Evolutionary conservation across 2,797 vertebrate species (phyloP).

Genomic region (Smutsia gigantea): DNA sequence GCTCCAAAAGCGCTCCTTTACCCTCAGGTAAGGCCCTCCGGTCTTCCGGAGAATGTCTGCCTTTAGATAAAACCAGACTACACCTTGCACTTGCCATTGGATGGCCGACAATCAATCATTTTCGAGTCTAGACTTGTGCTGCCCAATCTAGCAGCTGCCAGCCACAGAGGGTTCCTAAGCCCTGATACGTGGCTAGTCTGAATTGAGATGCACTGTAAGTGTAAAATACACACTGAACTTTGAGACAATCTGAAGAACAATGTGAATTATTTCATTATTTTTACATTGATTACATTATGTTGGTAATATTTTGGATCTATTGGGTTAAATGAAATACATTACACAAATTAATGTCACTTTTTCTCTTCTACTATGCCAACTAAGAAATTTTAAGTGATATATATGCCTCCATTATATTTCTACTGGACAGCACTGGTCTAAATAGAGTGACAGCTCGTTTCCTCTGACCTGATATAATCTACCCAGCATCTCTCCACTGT

Average conservation of each 20-base stretch:
- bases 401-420: background rate
- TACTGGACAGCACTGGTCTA: background rate
- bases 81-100: background rate
- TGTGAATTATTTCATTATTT: background rate
- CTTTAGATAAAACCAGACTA: slow-evolving; percentile 2
- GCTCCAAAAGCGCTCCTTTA: background rate
- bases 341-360: background rate
- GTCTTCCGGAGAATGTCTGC: background rate
- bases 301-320: background rate
- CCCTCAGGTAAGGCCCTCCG: background rate
- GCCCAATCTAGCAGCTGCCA: background rate
- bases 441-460: background rate
- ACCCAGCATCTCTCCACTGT: background rate
- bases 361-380: background rate
- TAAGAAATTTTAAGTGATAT: background rate
- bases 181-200: background rate
- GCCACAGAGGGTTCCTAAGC: accelerated
- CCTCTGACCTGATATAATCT: background rate
- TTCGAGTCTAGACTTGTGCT: background rate
- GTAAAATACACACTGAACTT: background rate
- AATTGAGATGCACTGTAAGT: background rate
- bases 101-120: background rate
- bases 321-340: background rate
- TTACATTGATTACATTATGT: background rate
- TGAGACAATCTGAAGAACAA: background rate